These are phyloP conservation scores for Bungarus multicinctus DNA, from an alignment of 2,113 vertebrate genomes.

Conservation along the genomic window DNA sequence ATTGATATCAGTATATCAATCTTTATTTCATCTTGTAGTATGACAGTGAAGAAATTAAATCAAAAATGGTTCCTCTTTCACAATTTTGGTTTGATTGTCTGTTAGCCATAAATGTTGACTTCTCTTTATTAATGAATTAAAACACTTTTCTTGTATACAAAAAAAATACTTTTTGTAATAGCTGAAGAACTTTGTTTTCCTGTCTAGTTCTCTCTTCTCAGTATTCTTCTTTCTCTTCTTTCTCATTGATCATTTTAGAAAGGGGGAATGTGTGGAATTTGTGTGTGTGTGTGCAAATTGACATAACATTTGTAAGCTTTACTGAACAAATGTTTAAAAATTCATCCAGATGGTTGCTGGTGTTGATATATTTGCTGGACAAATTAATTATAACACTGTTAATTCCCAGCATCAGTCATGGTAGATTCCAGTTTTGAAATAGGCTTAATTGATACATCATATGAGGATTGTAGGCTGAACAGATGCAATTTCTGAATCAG, in stretches of 20 bases:
- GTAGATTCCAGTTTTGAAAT: not conserved
- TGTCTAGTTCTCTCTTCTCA: not conserved
- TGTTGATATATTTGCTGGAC: not conserved
- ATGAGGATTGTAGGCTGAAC: not conserved
- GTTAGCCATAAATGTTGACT: not conserved
- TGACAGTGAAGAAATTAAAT: not conserved
- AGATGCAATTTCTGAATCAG: not conserved
- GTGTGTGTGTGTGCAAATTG: not conserved
- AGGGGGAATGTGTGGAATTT: not conserved
- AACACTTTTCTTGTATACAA: not conserved
- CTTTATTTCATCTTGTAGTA: not conserved
- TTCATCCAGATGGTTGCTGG: not conserved
- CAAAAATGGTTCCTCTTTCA: not conserved
- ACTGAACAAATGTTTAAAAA: not conserved
- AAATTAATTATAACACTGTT: not conserved
- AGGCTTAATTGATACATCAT: not conserved
- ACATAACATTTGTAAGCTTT: not conserved
- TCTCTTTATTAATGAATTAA: not conserved
- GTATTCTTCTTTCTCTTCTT: not conserved
- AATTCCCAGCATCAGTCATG: not conserved
- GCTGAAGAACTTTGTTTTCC: not conserved
- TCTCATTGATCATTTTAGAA: not conserved
- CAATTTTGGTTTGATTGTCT: not conserved
- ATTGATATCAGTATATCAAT: not conserved
- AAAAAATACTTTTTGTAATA: not conserved